Base-by-base conservation (phyloP, 1,140 invertebrate species). In the Nasonia giraulti region DNA sequence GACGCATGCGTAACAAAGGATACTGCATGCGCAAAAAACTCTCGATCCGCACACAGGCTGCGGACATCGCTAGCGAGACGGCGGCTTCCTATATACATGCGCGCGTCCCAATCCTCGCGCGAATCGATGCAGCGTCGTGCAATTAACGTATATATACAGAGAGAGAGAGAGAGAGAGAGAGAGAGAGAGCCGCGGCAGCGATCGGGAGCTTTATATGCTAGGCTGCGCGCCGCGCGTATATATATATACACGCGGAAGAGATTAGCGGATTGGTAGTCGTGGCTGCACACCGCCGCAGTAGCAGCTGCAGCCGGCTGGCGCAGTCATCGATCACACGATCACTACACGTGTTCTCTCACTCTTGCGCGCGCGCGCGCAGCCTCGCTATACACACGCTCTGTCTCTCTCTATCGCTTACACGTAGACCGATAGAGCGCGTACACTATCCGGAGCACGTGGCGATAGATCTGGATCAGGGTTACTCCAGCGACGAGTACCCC, bases 401-500 rank as follows among this genome's bases (percentile, higher is more conserved):
- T 23, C 44, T 20, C 12, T 23, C 69, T 31, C 4, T 44, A 17
- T 20, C 3, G 50, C 75, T 10, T 55, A 55, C 75, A 50, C 27
- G 8, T 50, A 44, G 37, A 74, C 6, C 14, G 40, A 76, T 47
- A 47, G 20, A 10, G 44, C 27, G 37, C 68, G n/a, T 31, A 11
- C 2, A 33, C 23, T 66, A 79, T 87, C 82, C 87, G 88, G 88
- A 92, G 90, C 92, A 92, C 91, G 91, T 92, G 91, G 91, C 89
- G 90, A 91, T 92, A 91, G 89, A 93, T 92, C 89, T 92, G 90
- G 92, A 93, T 92, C 92, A 93, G 92, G 92, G 92, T 93, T 93
- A 93, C 88, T 86, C 66, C 27, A 62, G 40, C 50, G 40, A 27
- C 74, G 8, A 2, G 40, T 62, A 62, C 55, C 55, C 55, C 55